Evolutionary conservation across 1,140 invertebrate genomes (phyloP), one percentile per base, ranked within the genome.

Genomic region (Melipona quadrifasciata): DNA sequence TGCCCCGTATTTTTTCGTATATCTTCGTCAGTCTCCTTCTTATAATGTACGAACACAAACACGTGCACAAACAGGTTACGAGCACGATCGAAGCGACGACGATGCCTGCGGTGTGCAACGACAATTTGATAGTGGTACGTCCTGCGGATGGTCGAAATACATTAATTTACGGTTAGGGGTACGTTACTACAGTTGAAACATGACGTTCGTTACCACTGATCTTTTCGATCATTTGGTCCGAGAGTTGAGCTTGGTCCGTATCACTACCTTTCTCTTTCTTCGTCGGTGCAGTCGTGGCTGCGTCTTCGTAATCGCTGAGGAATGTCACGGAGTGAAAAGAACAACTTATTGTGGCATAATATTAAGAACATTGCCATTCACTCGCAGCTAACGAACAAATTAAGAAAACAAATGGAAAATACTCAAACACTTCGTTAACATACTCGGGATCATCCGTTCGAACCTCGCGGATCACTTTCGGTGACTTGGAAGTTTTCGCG

Each of bases 61-160:
- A 47, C 39, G 93, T 87, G 39, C 93, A 94, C 47, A 91, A 93
- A 68, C 93, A 94, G 64, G 89, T 92, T 24, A 93, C 12, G 27
- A 93, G 61, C 67, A 92, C 73, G 31, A 55, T 80, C 0, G 79
- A 47, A 31, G 91, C 58, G 67, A 90, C 17, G 51, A 91, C 83
- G 16, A 91, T 74, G 17, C 80, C 73, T 17, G 31, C 71, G 17
- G 85, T 79, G 51, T 76, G 16, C 34, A 90, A 3, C 4, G 90
- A 85, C n/a, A 91, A 1, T 51, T 64, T 87, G n/a, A 89, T 31
- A 8, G 31, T 21, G 2, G 71, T 77, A 24, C 21, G 17, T 27
- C 47, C 80, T 86, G 65, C 21, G n/a, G 55, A 64, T 31, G 17
- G 57, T 34, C 19, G 21, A 53, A 73, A 58, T 17, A 55, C 47